Percentiles rank a stretch among this genome's conserved stretches.
Conservation (phyloP, 1,140 invertebrate genomes). For the Harlomillsia oculata region DNA sequence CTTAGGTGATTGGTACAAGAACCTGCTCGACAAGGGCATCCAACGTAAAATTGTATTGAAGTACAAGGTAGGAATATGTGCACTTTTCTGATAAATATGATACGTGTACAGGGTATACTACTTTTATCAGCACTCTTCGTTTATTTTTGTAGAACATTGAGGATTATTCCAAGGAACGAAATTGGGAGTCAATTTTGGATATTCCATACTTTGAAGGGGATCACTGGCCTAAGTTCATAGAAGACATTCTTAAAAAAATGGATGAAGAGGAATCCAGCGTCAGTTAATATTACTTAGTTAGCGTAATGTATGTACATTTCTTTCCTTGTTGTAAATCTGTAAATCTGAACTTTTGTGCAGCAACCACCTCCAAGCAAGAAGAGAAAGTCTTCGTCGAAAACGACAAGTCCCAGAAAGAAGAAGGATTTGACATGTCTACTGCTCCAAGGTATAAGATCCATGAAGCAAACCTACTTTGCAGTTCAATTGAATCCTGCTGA, state of each 20-base stretch:
- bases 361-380: too few relatives aligned
- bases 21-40: conserved; percentile 98
- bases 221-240: conserved; percentile 98
- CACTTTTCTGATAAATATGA: background rate
- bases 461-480: too few relatives aligned
- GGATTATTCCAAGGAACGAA: conserved; percentile 96
- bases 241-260: conserved; percentile 95
- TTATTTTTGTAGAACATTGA: conserved; percentile 67
- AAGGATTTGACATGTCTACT: too few relatives aligned
- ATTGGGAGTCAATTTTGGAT: conserved; percentile 81
- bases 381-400: too few relatives aligned
- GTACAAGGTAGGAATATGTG: conserved; percentile 64
- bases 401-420: too few relatives aligned
- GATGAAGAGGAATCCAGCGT: too few relatives aligned
- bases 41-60: conserved; percentile 94
- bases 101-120: background rate
- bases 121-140: conserved; percentile 5
- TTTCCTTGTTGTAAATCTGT: too few relatives aligned
- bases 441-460: too few relatives aligned
- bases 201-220: conserved; percentile 99
- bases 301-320: too few relatives aligned
- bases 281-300: too few relatives aligned
- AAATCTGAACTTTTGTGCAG: too few relatives aligned
- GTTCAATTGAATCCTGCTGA: too few relatives aligned
- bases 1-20: conserved; percentile 59